Evolutionary conservation across 2,797 vertebrate genomes (phyloP), one percentile per base, ranked within the genome.

Genomic region (Triplophysa bombifrons): DNA sequence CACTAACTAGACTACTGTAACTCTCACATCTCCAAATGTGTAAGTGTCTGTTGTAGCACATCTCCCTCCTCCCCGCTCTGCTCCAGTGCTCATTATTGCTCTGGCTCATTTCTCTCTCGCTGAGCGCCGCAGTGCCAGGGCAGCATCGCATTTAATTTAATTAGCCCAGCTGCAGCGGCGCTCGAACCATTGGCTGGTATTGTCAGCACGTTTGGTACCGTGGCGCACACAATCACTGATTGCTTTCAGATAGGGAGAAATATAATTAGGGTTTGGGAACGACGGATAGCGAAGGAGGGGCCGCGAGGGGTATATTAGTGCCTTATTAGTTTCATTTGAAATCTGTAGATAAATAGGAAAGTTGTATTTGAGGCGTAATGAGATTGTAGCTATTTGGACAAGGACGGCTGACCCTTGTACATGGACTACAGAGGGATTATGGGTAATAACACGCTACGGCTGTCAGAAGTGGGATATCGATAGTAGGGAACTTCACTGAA

Each of bases 181-280:
- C 86, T 81, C 79, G 70, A 82, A 80, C 85, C 81, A 93, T 95
- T 92, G 93, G 92, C 95, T 94, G 92, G 94, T 91, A 95, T 96
- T 96, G 95, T 96, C 92, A 92, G 94, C 93, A 92, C 89, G 68
- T 79, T 82, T 84, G 56, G 94, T 94, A 94, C 90, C 93, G 88
- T 94, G 86, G 93, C 93, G 94, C 95, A 95, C 95, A 94, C 96
- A 96, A 96, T 97, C 96, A 95, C 95, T 96, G 96, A 97, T 98
- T 96, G 96, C 95, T 96, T 96, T 95, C 91, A 94, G 96, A 97
- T 97, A 96, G 94, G 93, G 93, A 93, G 95, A 95, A 96, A 96
- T 97, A 96, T 96, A 95, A 97, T 96, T 95, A 96, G 84, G 83
- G 78, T 83, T 86, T 80, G 77, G 76, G 73, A 70, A 70, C 19